These are phyloP conservation scores for Coreoperca whiteheadi DNA, from an alignment of 2,113 vertebrate genomes.

Conservation along the genomic window DNA sequence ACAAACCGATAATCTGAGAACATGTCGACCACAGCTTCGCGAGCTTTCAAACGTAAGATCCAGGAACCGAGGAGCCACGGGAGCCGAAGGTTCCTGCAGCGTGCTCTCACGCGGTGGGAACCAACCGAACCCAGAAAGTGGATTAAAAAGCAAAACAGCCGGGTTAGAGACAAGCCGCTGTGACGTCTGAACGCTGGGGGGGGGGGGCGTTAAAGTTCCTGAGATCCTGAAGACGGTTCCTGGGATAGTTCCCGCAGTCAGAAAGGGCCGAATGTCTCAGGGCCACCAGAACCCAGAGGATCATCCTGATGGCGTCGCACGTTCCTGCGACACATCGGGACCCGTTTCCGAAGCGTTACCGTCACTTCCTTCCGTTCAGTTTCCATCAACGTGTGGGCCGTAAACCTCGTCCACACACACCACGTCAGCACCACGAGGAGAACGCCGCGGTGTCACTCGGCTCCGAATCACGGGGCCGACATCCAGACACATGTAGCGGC, in stretches of 20 bases:
- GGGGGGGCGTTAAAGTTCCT: slow-evolving; percentile 37
- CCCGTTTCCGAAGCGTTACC: too few species aligned
- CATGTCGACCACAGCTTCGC: too few species aligned
- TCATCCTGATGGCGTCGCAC: not conserved
- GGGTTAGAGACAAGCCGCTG: not conserved
- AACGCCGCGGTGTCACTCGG: too few species aligned
- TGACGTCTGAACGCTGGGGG: not conserved
- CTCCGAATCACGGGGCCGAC: too few species aligned
- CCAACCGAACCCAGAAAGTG: not conserved
- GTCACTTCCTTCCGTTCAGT: not conserved
- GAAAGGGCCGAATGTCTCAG: not conserved
- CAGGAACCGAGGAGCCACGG: not conserved
- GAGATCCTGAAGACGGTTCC: slow-evolving; percentile 42
- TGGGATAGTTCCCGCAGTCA: slow-evolving; percentile 24
- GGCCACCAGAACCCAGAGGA: not conserved
- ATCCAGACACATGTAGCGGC: too few species aligned
- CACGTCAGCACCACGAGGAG: too few species aligned
- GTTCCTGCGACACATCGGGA: too few species aligned
- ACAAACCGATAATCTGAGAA: not conserved
- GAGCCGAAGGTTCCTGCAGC: slow-evolving; percentile 15
- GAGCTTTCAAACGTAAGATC: not conserved
- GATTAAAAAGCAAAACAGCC: not conserved
- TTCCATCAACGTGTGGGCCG: too few species aligned
- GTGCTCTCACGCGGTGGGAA: not conserved
- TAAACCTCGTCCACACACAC: too few species aligned